A percentile compares a stretch with the other conserved stretches of the same genome.
These are phyloP conservation scores for Zophobas atratus DNA, from an alignment of 1,140 invertebrate species.

Conservation along the genomic window DNA sequence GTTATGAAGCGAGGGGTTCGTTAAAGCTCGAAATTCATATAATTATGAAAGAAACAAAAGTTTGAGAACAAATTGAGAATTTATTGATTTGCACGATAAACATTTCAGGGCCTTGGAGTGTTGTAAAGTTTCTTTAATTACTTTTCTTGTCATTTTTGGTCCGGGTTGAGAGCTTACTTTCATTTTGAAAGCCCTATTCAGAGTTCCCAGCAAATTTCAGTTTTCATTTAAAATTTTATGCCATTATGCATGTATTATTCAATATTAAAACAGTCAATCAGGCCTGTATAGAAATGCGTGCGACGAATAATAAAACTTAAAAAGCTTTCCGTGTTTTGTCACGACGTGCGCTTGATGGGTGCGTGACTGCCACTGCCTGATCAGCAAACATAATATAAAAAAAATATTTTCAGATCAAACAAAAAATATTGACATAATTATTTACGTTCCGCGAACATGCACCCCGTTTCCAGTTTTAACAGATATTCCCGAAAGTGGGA, in stretches of 20 bases:
- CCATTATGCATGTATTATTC: constrained; percentile 57
- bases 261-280: constrained; percentile 60
- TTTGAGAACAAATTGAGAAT: constrained; percentile 28
- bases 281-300: constrained; percentile 53
- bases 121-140: constrained; percentile 47
- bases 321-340: constrained; percentile 55
- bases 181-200: constrained; percentile 43
- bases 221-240: constrained; percentile 54
- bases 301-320: constrained; percentile 55
- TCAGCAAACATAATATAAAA: constrained; percentile 52
- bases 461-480: constrained; percentile 30
- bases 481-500: constrained; percentile 23
- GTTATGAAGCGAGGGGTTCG: background rate
- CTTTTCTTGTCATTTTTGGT: constrained; percentile 36
- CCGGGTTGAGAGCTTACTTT: constrained; percentile 41
- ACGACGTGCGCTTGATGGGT: constrained; percentile 48
- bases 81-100: constrained; percentile 42
- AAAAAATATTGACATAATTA: constrained; percentile 52
- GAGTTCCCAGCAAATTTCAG: constrained; percentile 46
- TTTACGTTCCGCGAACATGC: constrained; percentile 50
- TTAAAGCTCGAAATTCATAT: constrained; percentile 5
- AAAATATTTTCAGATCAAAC: constrained; percentile 48
- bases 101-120: constrained; percentile 35
- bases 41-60: constrained; percentile 35
- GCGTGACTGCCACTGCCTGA: constrained; percentile 50